A percentile compares a stretch with the other conserved stretches of the same genome.
Evolutionary conservation across 2,113 vertebrate genomes (phyloP).

Genomic region (Cebidichthys violaceus): DNA sequence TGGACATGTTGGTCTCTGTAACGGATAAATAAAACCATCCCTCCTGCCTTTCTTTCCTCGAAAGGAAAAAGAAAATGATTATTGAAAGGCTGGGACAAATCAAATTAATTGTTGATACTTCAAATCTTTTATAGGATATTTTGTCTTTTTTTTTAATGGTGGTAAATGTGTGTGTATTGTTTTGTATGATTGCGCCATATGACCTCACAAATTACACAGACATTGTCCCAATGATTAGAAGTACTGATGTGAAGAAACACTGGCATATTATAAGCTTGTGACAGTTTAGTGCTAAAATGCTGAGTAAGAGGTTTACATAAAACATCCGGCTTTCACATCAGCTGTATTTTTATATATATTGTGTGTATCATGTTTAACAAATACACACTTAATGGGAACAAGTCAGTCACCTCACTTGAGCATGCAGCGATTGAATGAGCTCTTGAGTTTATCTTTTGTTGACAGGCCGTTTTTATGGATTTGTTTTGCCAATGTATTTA

Average conservation of each 20-base stretch:
- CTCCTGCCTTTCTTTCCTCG: background rate
- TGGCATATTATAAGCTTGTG: background rate
- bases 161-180: background rate
- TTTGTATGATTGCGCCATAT: conserved; percentile 24
- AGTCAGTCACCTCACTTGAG: background rate
- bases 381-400: background rate
- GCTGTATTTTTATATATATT: too few species aligned
- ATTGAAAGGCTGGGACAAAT: background rate
- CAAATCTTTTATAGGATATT: background rate
- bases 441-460: background rate
- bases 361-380: background rate
- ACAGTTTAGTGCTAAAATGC: background rate
- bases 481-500: background rate
- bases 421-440: background rate
- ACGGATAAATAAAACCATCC: conserved; percentile 21
- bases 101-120: background rate
- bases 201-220: background rate
- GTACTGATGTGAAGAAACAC: conserved; percentile 11
- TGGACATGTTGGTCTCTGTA: conserved; percentile 16
- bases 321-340: background rate
- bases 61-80: background rate
- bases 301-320: background rate
- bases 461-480: background rate
- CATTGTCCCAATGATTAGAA: background rate
- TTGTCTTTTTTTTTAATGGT: background rate